Base-by-base conservation (phyloP, 2,888 invertebrate genomes). In the Drosophila rubida region DNA sequence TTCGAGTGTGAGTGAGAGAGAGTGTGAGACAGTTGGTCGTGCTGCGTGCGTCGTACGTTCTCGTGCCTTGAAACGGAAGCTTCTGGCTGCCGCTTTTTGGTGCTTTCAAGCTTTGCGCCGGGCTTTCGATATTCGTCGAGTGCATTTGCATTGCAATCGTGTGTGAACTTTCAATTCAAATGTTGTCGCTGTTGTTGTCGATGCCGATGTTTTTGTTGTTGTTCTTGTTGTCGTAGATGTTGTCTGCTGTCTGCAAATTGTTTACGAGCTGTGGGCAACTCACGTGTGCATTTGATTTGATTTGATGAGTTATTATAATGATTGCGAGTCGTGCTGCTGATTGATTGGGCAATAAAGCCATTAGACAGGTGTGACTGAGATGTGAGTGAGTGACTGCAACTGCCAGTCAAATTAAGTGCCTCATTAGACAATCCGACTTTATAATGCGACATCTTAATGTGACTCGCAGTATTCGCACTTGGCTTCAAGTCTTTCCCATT, bases 281-380 rank as follows among this genome's bases (percentile, higher is more conserved):
- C 55, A 70, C 62, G 61, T 73, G 70, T 66, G 73, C 55, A 67
- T 58, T 60, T 61, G 70, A 30, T 41, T 58, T 59, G 64, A 75
- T 59, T 69, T 75, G 64, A 69, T 57, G 54, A 54, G 69, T 73
- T 75, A 67, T 73, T 75, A 79, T 68, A 64, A 66, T 64, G 78
- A 73, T 69, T 66, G 75, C 71, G 64, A 78, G 53, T 84, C 77
- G 80, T 74, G 84, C 59, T 66, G 78, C 63, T 80, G 81, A 84
- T 84, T 82, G 84, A 82, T 82, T 82, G 81, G 64, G 46, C 68
- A 80, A 84, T 82, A 65, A 80, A 78, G 69, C 78, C 76, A 80
- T 84, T 78, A 76, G 68, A 63, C 55, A 63, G 81, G 80, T 73
- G 78, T 54, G 71, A 69, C 55, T 51, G 39, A 51, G 59, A 62